A percentile compares a stretch with the other conserved stretches of the same genome.
Evolutionary conservation across 2,797 vertebrate species (phyloP).

Genomic region (Sebastes steindachneri): DNA sequence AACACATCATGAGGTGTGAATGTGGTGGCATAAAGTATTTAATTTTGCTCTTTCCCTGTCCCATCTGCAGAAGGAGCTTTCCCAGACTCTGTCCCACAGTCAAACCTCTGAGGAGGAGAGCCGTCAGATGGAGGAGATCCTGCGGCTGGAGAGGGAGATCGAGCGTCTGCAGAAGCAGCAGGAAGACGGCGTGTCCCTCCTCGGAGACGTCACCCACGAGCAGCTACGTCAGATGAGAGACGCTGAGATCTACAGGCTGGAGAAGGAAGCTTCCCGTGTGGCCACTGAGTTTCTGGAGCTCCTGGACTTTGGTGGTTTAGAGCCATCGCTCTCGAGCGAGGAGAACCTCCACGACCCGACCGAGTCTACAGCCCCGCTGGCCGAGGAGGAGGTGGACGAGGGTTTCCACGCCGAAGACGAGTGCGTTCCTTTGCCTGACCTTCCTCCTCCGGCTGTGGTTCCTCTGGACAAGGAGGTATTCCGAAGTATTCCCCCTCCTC

Average conservation of each 20-base stretch:
- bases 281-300: constrained; percentile 92
- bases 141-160: constrained; percentile 91
- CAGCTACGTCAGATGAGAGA: constrained; percentile 88
- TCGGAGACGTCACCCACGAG: constrained; percentile 79
- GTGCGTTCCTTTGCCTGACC: constrained; percentile 76
- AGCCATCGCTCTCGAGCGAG: constrained; percentile 86
- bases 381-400: constrained; percentile 88
- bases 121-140: constrained; percentile 94
- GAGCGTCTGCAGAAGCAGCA: constrained; percentile 91
- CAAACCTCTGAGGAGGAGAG: constrained; percentile 88
- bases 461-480: constrained; percentile 77
- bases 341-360: constrained; percentile 87
- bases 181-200: constrained; percentile 87
- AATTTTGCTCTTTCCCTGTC: neutral
- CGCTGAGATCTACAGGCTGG: constrained; percentile 89
- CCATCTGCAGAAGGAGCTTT: constrained; percentile 73
- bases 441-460: constrained; percentile 61
- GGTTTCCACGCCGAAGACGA: constrained; percentile 89
- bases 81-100: constrained; percentile 67
- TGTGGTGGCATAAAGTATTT: neutral
- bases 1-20: neutral
- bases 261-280: constrained; percentile 91
- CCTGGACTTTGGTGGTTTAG: constrained; percentile 89
- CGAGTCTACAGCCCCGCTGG: constrained; percentile 85
- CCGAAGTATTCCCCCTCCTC: constrained; percentile 80